phyloP scores from a whole-genome alignment of 2,888 invertebrate genomes.

The Liposcelis brunnea region DNA sequence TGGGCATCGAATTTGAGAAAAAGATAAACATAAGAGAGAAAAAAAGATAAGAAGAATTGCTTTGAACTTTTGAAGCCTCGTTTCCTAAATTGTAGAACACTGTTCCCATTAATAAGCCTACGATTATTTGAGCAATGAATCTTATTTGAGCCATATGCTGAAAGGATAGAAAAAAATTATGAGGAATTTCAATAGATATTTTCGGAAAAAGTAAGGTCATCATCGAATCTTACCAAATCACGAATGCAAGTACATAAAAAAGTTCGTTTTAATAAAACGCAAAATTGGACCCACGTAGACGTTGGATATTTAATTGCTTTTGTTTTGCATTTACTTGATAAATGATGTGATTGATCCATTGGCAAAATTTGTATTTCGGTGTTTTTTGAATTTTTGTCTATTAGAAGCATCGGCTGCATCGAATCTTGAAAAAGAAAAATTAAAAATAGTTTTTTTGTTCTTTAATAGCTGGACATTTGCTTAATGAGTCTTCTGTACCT shows the following conservation, averaged over 20 bases:
- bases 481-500: too few relatives aligned
- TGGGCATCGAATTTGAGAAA: conserved; percentile 44
- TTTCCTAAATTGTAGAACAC: conserved; percentile 39
- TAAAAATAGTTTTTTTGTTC: not conserved
- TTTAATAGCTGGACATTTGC: too few relatives aligned
- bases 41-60: conserved; percentile 40
- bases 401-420: not conserved
- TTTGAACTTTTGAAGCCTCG: conserved; percentile 33
- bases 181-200: not conserved
- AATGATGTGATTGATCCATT: not conserved
- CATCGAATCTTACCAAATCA: conserved; percentile 23
- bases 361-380: conserved; percentile 7
- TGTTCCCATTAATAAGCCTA: conserved; percentile 36
- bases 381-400: conserved; percentile 23
- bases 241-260: conserved; percentile 25
- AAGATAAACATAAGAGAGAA: conserved; percentile 41
- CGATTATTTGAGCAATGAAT: conserved; percentile 32
- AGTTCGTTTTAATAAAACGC: conserved; percentile 32
- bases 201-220: not conserved
- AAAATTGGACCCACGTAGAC: conserved; percentile 26
- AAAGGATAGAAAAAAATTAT: conserved; percentile 13
- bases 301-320: conserved; percentile 19
- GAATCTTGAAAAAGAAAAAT: not conserved
- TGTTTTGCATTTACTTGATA: not conserved
- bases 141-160: conserved; percentile 32